phyloP scores from a whole-genome alignment of 1,140 invertebrate species.

The Ceratosolen solmsi region DNA sequence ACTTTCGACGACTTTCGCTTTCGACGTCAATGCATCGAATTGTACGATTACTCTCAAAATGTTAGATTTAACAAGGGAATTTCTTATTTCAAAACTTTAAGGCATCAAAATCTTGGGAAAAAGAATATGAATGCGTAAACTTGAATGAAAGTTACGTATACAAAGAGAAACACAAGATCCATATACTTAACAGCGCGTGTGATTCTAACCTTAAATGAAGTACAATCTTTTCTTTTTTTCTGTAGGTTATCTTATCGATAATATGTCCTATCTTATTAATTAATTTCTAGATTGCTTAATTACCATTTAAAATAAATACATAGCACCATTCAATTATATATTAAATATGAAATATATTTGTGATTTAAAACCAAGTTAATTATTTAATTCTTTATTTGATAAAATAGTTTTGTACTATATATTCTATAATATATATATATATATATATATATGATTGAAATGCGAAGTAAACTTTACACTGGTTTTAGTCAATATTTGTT shows the following conservation, averaged over 20 bases:
- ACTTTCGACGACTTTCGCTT: not conserved
- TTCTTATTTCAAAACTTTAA: not conserved
- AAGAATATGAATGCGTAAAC: too few species aligned
- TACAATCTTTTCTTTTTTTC: not conserved
- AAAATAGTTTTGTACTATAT: too few species aligned
- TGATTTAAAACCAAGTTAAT: not conserved
- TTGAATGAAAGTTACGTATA: too few species aligned
- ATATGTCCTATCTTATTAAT: not conserved
- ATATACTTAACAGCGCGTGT: not conserved
- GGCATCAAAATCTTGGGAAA: too few species aligned
- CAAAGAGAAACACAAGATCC: too few species aligned
- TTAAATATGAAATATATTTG: not conserved
- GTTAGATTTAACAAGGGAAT: not conserved
- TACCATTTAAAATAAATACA: not conserved
- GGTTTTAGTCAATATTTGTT: too few species aligned
- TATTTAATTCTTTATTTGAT: not conserved
- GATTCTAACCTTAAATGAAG: not conserved
- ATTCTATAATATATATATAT: too few species aligned
- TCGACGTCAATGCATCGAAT: not conserved
- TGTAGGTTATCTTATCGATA: not conserved
- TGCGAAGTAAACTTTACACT: too few species aligned
- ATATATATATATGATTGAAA: too few species aligned
- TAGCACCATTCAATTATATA: not conserved
- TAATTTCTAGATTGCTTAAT: conserved; percentile 1
- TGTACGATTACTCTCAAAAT: not conserved